phyloP scores from a whole-genome alignment of 35 echinoderm and acorn worm genomes.

The Chiridota heheva region DNA sequence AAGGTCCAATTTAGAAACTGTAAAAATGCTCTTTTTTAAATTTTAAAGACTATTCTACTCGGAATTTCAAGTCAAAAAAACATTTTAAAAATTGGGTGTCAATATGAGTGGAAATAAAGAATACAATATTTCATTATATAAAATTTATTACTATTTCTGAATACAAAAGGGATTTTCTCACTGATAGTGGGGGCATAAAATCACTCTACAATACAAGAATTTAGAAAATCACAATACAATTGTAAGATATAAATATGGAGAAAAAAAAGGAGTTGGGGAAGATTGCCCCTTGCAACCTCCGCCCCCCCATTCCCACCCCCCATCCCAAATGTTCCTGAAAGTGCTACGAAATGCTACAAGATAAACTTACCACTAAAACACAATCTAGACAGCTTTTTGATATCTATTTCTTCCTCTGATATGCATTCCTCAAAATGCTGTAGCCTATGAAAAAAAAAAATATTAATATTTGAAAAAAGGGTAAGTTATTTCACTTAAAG shows the following conservation, averaged over 20 bases:
- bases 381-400: slow-evolving; percentile 48
- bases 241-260: neutral
- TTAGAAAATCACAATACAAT: neutral
- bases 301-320: neutral
- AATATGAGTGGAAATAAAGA: too few relatives aligned
- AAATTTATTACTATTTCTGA: too few relatives aligned
- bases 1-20: too few relatives aligned
- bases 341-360: neutral
- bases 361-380: slow-evolving; percentile 61
- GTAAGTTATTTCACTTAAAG: neutral
- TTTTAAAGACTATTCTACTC: too few relatives aligned
- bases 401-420: slow-evolving; percentile 45
- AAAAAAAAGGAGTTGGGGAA: neutral
- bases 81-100: too few relatives aligned
- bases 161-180: too few relatives aligned
- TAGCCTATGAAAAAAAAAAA: slow-evolving; percentile 43
- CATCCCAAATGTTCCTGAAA: neutral
- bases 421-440: slow-evolving; percentile 56
- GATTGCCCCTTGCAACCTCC: neutral
- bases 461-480: neutral
- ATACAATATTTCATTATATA: too few relatives aligned
- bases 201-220: neutral
- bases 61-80: too few relatives aligned
- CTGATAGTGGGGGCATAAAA: too few relatives aligned
- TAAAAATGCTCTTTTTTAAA: too few relatives aligned